A percentile compares a stretch with the other conserved stretches of the same genome.
phyloP scores from a whole-genome alignment of 2,888 invertebrate genomes.

The Callyntrura sp. region DNA sequence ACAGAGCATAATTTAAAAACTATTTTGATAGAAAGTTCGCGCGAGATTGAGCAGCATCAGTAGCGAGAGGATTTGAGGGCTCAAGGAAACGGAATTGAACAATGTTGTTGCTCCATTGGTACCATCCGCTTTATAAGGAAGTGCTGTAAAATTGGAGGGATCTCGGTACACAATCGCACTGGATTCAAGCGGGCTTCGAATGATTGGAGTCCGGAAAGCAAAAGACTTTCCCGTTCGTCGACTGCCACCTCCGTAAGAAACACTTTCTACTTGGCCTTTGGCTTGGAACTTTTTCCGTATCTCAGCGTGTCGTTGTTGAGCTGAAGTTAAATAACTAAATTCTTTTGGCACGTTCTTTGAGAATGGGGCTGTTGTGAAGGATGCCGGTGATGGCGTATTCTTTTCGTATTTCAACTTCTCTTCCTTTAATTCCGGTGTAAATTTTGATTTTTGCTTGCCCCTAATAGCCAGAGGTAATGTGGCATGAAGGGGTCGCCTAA shows the following conservation, averaged over 20 bases:
- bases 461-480: slow-evolving; percentile 75
- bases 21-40: background rate
- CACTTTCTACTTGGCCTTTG: slow-evolving; percentile 82
- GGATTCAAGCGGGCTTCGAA: background rate
- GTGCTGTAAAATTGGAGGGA: slow-evolving; percentile 49
- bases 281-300: slow-evolving; percentile 64
- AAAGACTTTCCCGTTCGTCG: slow-evolving; percentile 59
- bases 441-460: slow-evolving; percentile 14
- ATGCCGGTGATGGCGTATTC: background rate
- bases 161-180: background rate
- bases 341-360: slow-evolving; percentile 4
- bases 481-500: slow-evolving; percentile 80
- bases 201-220: background rate
- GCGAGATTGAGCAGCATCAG: background rate
- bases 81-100: background rate
- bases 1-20: background rate
- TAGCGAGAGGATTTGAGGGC: background rate
- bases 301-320: slow-evolving; percentile 7
- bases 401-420: background rate
- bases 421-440: background rate
- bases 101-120: slow-evolving; percentile 10
- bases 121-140: slow-evolving; percentile 54
- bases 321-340: slow-evolving; percentile 9
- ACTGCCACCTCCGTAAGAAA: slow-evolving; percentile 64
- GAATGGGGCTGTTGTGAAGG: background rate